phyloP scores from a whole-genome alignment of 1,140 invertebrate genomes.

The Rhyzopertha dominica region DNA sequence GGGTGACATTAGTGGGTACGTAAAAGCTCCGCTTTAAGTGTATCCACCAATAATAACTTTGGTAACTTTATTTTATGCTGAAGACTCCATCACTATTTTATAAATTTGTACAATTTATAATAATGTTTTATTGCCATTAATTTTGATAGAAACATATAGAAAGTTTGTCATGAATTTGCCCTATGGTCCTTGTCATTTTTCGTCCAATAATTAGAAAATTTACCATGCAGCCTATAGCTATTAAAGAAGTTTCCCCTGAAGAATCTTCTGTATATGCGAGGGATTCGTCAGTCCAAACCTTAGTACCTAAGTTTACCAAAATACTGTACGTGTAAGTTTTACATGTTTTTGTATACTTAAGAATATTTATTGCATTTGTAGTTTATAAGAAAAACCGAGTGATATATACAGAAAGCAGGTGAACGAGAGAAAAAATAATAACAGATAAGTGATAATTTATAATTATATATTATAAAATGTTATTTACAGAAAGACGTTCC shows the following conservation, averaged over 20 bases:
- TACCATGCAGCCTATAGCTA: constrained; percentile 3
- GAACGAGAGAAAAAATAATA: constrained; percentile 15
- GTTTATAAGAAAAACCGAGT: constrained; percentile 27
- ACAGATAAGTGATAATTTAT: constrained; percentile 33
- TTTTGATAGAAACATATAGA: background rate
- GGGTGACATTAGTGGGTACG: too few relatives aligned
- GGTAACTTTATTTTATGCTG: too few relatives aligned
- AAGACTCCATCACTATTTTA: too few relatives aligned
- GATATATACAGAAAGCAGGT: constrained; percentile 28
- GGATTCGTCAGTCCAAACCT: constrained; percentile 8
- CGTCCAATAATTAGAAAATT: constrained; percentile 10
- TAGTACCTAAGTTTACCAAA: constrained; percentile 18
- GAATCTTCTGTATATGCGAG: background rate
- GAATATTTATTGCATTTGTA: constrained; percentile 34
- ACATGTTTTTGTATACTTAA: too few relatives aligned
- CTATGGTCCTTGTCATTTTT: background rate
- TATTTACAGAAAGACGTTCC: constrained; percentile 35
- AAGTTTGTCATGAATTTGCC: constrained; percentile 7
- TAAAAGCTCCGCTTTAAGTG: too few relatives aligned
- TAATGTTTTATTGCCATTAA: background rate
- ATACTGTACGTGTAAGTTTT: constrained; percentile 20
- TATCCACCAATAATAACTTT: too few relatives aligned
- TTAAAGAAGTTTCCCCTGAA: constrained; percentile 6
- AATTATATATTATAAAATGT: constrained; percentile 30
- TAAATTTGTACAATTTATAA: too few relatives aligned